A percentile compares a stretch with the other conserved stretches of the same genome.
phyloP scores from a whole-genome alignment of 2,113 vertebrate genomes.

The Cyprinus carpio region DNA sequence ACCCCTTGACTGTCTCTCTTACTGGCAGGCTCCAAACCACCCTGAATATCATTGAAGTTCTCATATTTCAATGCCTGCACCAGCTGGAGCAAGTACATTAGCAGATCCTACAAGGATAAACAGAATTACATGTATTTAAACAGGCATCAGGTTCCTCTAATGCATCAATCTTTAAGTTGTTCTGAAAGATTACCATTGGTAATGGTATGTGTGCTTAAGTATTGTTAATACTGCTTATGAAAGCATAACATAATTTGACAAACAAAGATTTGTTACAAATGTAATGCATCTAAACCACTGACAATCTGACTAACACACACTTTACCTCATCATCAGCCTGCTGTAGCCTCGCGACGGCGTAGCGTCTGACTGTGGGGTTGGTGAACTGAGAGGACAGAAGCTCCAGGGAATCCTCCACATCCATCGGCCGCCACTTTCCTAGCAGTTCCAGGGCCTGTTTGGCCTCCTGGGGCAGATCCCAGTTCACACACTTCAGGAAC shows the following conservation, averaged over 20 bases:
- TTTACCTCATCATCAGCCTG: conserved; percentile 97
- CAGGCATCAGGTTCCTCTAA: neutral
- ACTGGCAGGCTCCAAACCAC: conserved; percentile 87
- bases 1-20: conserved; percentile 88
- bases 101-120: conserved; percentile 80
- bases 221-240: no score
- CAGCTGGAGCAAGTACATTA: conserved; percentile 97
- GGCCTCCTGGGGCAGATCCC: conserved; percentile 94
- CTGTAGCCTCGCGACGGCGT: conserved; percentile 89
- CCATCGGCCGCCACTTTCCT: conserved; percentile 98
- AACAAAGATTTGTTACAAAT: neutral
- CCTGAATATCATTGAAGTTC: conserved; percentile 94
- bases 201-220: neutral
- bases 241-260: no score
- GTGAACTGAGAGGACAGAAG: conserved; percentile 93
- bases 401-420: conserved; percentile 97
- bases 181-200: neutral
- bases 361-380: conserved; percentile 91
- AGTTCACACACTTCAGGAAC: conserved; percentile 98
- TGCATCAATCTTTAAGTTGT: neutral
- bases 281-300: neutral
- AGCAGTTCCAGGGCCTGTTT: conserved; percentile 95
- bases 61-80: conserved; percentile 98
- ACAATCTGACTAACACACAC: rapidly evolving
- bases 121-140: neutral